A percentile compares a stretch with the other conserved stretches of the same genome.
These are phyloP conservation scores for Scaptomyza hsui DNA, from an alignment of 1,140 invertebrate species.

Conservation along the genomic window DNA sequence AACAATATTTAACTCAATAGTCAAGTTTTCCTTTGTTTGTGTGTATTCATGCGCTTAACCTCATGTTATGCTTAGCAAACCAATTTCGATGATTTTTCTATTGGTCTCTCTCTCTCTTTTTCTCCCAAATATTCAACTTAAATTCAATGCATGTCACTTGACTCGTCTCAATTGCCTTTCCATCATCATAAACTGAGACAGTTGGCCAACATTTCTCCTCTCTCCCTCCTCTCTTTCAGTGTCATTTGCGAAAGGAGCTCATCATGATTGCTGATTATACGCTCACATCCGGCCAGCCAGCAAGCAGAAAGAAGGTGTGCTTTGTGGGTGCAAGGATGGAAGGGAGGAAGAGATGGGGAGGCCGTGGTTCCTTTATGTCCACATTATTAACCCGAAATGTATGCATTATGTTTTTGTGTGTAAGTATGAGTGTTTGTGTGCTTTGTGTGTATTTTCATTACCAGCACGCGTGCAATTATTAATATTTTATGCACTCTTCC, in stretches of 20 bases:
- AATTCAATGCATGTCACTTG: conserved; percentile 56
- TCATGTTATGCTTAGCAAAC: conserved; percentile 8
- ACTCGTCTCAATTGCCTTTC: conserved; percentile 61
- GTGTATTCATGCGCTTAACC: too few species aligned
- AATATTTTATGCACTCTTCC: conserved; percentile 74
- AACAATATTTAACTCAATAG: too few species aligned
- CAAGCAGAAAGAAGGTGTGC: background rate
- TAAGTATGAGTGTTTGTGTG: conserved; percentile 35
- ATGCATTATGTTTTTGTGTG: conserved; percentile 62
- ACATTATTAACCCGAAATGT: conserved; percentile 71
- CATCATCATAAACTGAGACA: conserved; percentile 59
- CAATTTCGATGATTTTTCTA: conserved; percentile 5
- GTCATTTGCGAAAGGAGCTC: conserved; percentile 26
- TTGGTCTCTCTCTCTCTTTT: too few species aligned
- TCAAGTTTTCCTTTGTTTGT: too few species aligned
- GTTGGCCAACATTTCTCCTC: background rate
- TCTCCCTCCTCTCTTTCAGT: background rate
- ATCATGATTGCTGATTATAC: conserved; percentile 52
- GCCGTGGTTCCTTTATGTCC: conserved; percentile 23
- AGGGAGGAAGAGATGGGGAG: too few species aligned
- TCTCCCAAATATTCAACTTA: conserved; percentile 19
- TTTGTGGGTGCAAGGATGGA: too few species aligned
- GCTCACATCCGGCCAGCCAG: background rate
- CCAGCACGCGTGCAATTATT: conserved; percentile 76
- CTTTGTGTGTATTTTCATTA: conserved; percentile 70